Evolutionary conservation across 2,113 vertebrate species (phyloP).

Genomic region (Muntiacus reevesi): DNA sequence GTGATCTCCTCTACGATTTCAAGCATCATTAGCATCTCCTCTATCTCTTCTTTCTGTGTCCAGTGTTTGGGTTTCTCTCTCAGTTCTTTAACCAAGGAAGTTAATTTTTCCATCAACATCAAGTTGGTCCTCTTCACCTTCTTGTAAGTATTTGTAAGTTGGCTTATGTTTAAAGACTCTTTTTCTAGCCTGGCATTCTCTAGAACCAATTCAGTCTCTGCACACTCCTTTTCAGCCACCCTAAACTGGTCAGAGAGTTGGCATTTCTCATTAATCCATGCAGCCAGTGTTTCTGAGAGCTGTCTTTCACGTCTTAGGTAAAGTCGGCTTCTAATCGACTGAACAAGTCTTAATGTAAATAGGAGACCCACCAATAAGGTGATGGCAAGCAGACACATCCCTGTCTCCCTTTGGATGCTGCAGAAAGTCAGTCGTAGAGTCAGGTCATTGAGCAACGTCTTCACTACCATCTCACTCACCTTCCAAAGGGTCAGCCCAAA

Average conservation of each 20-base stretch:
- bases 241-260: neutral
- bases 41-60: neutral
- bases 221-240: neutral
- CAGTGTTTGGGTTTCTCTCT: neutral
- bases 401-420: neutral
- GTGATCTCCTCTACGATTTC: neutral
- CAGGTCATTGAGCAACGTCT: neutral
- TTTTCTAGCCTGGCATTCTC: neutral
- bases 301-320: neutral
- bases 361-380: neutral
- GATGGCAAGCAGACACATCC: neutral
- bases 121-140: neutral
- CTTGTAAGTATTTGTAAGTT: neutral
- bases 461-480: neutral
- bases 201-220: neutral
- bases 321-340: neutral
- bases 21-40: neutral
- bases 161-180: neutral
- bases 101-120: neutral
- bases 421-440: neutral
- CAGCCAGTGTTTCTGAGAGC: neutral
- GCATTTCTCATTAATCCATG: neutral
- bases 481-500: neutral
- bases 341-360: neutral
- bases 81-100: neutral